These are phyloP conservation scores for Leptopterna dolabrata DNA, from an alignment of 2,888 invertebrate genomes.

Conservation along the genomic window DNA sequence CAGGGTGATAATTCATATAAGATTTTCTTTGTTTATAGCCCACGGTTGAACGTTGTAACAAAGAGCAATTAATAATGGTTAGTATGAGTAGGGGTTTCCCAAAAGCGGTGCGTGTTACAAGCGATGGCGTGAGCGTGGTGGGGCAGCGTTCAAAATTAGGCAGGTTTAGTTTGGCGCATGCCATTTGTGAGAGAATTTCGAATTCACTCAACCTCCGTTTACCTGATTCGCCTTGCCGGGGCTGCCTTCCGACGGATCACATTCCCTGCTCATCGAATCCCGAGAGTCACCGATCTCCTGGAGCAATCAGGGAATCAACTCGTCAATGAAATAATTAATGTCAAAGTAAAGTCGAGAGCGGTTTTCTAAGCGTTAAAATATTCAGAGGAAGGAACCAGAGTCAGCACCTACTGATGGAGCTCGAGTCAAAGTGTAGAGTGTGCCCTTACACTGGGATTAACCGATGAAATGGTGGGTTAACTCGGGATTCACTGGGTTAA, in stretches of 20 bases:
- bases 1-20: no score
- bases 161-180: not conserved
- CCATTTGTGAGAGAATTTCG: not conserved
- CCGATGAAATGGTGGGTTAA: no score
- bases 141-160: not conserved
- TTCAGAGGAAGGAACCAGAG: no score
- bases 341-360: not conserved
- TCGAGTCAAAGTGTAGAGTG: no score
- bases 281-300: conserved; percentile 66
- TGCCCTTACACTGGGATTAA: no score
- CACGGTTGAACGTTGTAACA: not conserved
- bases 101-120: not conserved
- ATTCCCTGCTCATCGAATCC: conserved; percentile 63
- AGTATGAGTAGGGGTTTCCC: not conserved
- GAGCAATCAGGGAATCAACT: conserved; percentile 41
- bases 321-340: not conserved
- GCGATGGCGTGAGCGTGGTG: not conserved
- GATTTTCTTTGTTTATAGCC: not conserved
- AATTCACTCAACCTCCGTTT: conserved; percentile 32
- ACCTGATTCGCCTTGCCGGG: conserved; percentile 59
- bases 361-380: no score
- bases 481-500: no score
- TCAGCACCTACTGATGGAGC: no score
- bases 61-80: not conserved
- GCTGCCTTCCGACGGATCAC: conserved; percentile 58